These are phyloP conservation scores for Epiblema foenella DNA, from an alignment of 2,888 invertebrate species.

Conservation along the genomic window DNA sequence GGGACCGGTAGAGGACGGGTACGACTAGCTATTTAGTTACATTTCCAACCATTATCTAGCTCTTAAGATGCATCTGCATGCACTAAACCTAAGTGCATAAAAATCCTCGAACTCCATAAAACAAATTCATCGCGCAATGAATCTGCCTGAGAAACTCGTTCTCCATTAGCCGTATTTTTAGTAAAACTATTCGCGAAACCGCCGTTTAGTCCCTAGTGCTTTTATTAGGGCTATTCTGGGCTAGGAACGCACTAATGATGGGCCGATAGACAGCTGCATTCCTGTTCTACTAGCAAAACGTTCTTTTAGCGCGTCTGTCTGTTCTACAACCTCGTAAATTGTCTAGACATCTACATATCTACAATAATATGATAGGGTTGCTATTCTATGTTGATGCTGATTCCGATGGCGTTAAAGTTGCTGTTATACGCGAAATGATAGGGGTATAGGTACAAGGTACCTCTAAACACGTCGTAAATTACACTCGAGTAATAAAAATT, in stretches of 20 bases:
- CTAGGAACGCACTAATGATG: slow-evolving; percentile 66
- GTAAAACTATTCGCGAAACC: slow-evolving; percentile 50
- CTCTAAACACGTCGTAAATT: background rate
- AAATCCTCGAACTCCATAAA: slow-evolving; percentile 15
- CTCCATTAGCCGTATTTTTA: slow-evolving; percentile 32
- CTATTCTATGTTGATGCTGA: too few relatives aligned
- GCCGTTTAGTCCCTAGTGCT: slow-evolving; percentile 47
- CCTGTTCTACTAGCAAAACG: slow-evolving; percentile 45
- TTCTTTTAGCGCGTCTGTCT: slow-evolving; percentile 29
- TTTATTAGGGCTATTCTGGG: slow-evolving; percentile 69
- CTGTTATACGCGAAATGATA: background rate
- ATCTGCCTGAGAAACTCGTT: slow-evolving; percentile 12
- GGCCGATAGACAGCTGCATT: slow-evolving; percentile 57
- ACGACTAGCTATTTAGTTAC: background rate
- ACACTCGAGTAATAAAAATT: too few relatives aligned
- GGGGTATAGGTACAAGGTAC: too few relatives aligned
- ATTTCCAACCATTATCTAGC: background rate
- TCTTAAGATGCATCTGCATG: background rate
- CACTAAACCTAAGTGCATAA: background rate
- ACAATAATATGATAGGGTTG: slow-evolving; percentile 22
- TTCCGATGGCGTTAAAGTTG: background rate
- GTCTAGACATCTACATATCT: background rate
- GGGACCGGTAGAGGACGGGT: too few relatives aligned
- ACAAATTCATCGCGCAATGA: slow-evolving; percentile 12
- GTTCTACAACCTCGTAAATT: slow-evolving; percentile 17